Evolutionary conservation across 2,797 vertebrate genomes (phyloP).

Genomic region (Mormyrus proboscirostris): DNA sequence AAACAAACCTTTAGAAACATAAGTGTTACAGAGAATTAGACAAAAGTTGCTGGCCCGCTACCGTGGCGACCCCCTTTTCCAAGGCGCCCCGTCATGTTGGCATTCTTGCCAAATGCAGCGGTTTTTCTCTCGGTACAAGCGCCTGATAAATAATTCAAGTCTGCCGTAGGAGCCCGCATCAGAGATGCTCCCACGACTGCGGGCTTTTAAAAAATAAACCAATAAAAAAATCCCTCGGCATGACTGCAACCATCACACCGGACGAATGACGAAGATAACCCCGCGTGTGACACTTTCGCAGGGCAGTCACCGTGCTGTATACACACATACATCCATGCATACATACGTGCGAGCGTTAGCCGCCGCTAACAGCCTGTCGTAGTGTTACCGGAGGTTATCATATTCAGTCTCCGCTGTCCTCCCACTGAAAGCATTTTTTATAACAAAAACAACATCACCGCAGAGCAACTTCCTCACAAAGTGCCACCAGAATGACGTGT

Average conservation of each 20-base stretch:
- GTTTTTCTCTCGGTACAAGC: slow-evolving; percentile 44
- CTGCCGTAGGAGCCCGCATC: slow-evolving; percentile 50
- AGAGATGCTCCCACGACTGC: slow-evolving; percentile 32
- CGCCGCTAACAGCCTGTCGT: neutral
- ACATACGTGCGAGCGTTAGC: neutral
- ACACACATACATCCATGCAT: neutral
- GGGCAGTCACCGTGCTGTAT: neutral
- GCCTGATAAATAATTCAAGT: slow-evolving; percentile 65
- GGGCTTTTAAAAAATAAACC: neutral
- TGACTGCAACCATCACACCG: slow-evolving; percentile 50
- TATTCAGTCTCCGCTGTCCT: neutral
- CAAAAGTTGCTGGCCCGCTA: slow-evolving; percentile 22
- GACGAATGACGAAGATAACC: slow-evolving; percentile 38
- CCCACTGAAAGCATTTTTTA: neutral
- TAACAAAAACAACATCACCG: neutral
- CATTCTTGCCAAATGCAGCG: slow-evolving; percentile 38
- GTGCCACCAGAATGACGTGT: neutral
- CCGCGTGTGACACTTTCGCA: neutral
- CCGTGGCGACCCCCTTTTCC: neutral
- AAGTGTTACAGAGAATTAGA: neutral
- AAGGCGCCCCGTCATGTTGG: slow-evolving; percentile 1
- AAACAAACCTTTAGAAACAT: neutral
- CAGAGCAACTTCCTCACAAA: neutral
- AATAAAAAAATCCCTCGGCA: slow-evolving; percentile 46
- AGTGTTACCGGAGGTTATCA: neutral